These are phyloP conservation scores for Varecia variegata DNA, from an alignment of 2,797 vertebrate genomes.

Conservation along the genomic window DNA sequence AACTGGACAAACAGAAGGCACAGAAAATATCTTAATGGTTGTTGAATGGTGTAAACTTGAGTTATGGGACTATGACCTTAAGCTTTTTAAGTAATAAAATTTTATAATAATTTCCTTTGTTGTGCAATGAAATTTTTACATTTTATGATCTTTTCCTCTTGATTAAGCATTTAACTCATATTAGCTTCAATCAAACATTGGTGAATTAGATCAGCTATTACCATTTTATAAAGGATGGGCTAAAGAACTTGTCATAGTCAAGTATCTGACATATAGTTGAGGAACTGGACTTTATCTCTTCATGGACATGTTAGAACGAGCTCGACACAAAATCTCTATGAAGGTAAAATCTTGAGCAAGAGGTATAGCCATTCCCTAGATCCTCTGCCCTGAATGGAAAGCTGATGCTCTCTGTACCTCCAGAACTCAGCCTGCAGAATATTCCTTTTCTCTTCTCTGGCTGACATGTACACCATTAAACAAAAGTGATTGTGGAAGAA, in stretches of 20 bases:
- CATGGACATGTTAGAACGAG: not conserved
- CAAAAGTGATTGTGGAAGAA: not conserved
- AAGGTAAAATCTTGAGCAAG: not conserved
- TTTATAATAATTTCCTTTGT: not conserved
- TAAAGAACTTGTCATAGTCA: not conserved
- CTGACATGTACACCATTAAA: not conserved
- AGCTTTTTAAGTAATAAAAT: not conserved
- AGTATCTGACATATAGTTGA: not conserved
- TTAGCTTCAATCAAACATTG: not conserved
- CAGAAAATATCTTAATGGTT: not conserved
- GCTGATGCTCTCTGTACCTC: not conserved
- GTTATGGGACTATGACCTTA: not conserved
- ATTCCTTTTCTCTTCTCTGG: not conserved
- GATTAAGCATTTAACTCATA: not conserved
- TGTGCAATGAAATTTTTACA: not conserved
- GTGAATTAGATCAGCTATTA: conserved; percentile 6
- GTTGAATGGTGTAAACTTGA: not conserved
- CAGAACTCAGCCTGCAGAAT: not conserved
- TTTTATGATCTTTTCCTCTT: conserved; percentile 1
- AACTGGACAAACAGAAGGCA: not conserved
- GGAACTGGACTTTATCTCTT: not conserved
- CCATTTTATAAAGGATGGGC: not conserved
- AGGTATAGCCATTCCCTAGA: not conserved
- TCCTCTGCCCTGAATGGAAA: not conserved
- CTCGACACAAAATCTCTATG: not conserved